Evolutionary conservation across 1,140 invertebrate species (phyloP).

Genomic region (Apis dorsata): DNA sequence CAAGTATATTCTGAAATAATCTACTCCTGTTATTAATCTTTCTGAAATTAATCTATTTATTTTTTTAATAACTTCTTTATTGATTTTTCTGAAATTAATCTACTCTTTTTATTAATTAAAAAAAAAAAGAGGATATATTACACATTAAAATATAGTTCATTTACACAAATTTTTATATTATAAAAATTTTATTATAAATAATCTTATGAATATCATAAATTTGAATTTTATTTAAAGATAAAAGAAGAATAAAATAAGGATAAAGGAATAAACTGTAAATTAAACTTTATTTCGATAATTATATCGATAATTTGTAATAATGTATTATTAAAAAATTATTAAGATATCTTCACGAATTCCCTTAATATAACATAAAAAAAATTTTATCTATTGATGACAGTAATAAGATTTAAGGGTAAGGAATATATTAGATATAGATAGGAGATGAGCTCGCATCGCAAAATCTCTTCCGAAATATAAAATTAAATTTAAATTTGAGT

Average conservation of each 20-base stretch:
- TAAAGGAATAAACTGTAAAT: background rate
- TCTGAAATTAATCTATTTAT: background rate
- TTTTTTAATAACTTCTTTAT: background rate
- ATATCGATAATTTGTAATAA: background rate
- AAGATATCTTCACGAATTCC: background rate
- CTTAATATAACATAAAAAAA: background rate
- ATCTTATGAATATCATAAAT: background rate
- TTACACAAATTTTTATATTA: background rate
- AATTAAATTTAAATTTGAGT: constrained; percentile 1
- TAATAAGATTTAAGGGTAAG: constrained; percentile 4
- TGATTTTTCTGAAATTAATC: too few species aligned
- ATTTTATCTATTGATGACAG: background rate
- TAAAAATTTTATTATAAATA: background rate
- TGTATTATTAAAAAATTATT: background rate
- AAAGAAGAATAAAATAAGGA: background rate
- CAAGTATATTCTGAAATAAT: constrained; percentile 2
- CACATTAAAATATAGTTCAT: background rate
- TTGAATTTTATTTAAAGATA: background rate
- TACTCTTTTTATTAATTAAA: too few species aligned
- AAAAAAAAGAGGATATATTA: background rate
- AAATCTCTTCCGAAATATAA: constrained; percentile 34
- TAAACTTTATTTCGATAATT: background rate
- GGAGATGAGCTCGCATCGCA: constrained; percentile 49
- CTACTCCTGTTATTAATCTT: background rate
- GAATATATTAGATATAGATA: background rate